These are phyloP conservation scores for Paraescarpia echinospica DNA, from an alignment of 1,140 invertebrate genomes.

Conservation along the genomic window DNA sequence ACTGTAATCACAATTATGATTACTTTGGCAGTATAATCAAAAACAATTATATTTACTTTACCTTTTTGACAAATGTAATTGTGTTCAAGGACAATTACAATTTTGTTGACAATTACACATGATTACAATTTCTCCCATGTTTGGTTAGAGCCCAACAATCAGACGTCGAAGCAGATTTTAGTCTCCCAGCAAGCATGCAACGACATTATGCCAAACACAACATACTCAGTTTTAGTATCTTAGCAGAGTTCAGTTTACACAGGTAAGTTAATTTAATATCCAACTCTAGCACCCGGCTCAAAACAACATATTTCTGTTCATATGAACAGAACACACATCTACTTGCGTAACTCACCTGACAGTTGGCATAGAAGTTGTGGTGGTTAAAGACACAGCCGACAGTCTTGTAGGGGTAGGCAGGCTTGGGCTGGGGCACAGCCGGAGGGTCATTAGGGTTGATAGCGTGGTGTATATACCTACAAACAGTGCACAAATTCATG, in stretches of 20 bases:
- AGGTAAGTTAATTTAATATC: not conserved
- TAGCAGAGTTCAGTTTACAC: not conserved
- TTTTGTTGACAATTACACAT: too few relatives aligned
- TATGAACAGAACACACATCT: not conserved
- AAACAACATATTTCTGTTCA: not conserved
- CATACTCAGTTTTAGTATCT: not conserved
- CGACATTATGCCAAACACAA: too few relatives aligned
- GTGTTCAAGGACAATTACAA: too few relatives aligned
- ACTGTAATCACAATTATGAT: too few relatives aligned
- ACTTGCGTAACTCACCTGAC: conserved; percentile 45
- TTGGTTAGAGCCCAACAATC: too few relatives aligned
- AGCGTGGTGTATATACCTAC: conserved; percentile 53
- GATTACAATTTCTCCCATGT: too few relatives aligned
- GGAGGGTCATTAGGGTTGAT: conserved; percentile 53
- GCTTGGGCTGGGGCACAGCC: conserved; percentile 43
- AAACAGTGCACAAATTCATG: conserved; percentile 20
- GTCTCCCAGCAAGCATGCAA: too few relatives aligned
- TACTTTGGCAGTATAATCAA: too few relatives aligned
- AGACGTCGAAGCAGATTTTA: too few relatives aligned
- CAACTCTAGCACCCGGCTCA: not conserved
- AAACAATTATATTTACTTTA: too few relatives aligned
- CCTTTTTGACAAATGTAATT: too few relatives aligned
- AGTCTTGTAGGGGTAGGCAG: conserved; percentile 56
- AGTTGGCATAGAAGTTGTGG: conserved; percentile 57
- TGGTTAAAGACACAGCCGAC: conserved; percentile 60